phyloP scores from a whole-genome alignment of 2,113 vertebrate genomes.

The Dunckerocampus dactyliophorus region DNA sequence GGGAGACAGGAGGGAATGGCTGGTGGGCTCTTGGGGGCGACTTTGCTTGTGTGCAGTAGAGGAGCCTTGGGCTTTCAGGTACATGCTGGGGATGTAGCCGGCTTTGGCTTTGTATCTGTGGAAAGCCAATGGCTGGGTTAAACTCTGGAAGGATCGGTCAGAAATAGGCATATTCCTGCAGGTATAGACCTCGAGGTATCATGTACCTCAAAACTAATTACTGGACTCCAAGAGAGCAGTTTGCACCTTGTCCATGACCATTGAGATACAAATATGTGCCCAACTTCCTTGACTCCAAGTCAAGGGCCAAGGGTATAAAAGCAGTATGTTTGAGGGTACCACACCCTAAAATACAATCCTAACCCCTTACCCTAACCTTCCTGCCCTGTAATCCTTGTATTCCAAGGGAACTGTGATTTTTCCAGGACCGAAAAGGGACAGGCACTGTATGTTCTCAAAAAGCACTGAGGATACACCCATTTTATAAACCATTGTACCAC shows the following conservation, averaged over 20 bases:
- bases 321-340: not conserved
- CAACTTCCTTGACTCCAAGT: not conserved
- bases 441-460: no score
- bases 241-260: not conserved
- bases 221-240: not conserved
- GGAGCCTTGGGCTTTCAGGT: constrained; percentile 74
- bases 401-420: no score
- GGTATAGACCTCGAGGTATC: not conserved
- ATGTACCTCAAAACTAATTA: not conserved
- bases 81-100: constrained; percentile 81
- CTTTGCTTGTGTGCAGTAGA: constrained; percentile 61
- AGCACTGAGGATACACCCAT: no score
- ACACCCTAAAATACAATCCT: not conserved
- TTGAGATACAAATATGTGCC: not conserved
- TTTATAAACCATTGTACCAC: no score
- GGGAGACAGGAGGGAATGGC: constrained; percentile 4
- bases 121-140: not conserved
- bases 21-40: not conserved
- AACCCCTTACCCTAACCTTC: not conserved
- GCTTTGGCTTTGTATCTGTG: constrained; percentile 69
- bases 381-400: not conserved
- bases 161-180: not conserved
- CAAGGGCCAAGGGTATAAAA: not conserved
- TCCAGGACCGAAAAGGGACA: no score
- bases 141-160: not conserved